A percentile compares a stretch with the other conserved stretches of the same genome.
phyloP scores from a whole-genome alignment of 2,888 invertebrate genomes.

The Synergus gifuensis region DNA sequence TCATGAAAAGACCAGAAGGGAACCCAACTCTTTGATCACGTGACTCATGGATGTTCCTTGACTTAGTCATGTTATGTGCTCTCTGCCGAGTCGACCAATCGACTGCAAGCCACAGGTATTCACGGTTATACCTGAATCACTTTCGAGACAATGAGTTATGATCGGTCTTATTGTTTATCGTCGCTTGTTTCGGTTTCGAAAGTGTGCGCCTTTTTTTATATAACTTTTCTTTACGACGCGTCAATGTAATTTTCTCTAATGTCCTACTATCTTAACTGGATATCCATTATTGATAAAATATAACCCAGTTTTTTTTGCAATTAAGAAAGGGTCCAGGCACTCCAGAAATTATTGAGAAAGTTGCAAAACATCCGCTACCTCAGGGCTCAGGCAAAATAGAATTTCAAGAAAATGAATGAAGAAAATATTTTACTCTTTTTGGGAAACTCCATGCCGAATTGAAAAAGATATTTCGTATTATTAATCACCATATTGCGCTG shows the following conservation, averaged over 20 bases:
- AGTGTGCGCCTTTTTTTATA: not conserved
- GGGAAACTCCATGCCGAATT: not conserved
- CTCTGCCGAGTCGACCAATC: not conserved
- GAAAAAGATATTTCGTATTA: not conserved
- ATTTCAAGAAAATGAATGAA: not conserved
- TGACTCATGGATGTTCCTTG: slow-evolving; percentile 64
- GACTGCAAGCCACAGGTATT: slow-evolving; percentile 34
- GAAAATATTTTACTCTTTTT: too few species aligned
- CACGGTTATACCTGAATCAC: slow-evolving; percentile 23
- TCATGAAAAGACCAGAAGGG: slow-evolving; percentile 1
- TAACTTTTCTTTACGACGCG: not conserved
- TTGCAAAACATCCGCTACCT: not conserved
- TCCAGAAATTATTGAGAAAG: not conserved
- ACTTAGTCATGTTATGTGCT: slow-evolving; percentile 57
- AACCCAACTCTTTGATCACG: slow-evolving; percentile 47
- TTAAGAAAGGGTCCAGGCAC: not conserved
- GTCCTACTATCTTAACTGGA: not conserved
- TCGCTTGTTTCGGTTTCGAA: not conserved
- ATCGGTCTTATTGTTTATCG: not conserved
- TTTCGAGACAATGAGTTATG: not conserved
- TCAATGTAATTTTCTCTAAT: not conserved
- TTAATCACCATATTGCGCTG: not conserved
- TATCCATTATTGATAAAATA: not conserved
- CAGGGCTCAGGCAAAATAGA: not conserved
- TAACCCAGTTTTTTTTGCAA: not conserved